Conservation (phyloP, 1,140 invertebrate species). For the Drosophila truncata region DNA sequence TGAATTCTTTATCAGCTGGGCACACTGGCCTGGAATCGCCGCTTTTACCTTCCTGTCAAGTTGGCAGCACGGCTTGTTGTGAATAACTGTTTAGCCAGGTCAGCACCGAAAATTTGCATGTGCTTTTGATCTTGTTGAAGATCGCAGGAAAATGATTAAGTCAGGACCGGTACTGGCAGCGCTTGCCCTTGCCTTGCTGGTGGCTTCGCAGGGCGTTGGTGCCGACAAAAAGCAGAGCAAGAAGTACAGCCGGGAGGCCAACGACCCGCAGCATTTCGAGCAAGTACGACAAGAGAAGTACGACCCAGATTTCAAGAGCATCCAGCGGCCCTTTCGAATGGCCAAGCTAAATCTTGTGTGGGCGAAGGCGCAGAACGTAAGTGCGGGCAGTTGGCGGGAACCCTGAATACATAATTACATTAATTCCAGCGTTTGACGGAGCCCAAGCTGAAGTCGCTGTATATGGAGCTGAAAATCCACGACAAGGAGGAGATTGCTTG, state of each 20-base stretch:
- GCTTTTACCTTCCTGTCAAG: not conserved
- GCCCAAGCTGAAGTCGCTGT: slow-evolving; percentile 93
- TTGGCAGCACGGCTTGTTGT: slow-evolving; percentile 12
- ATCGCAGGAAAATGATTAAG: slow-evolving; percentile 11
- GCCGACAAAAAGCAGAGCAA: slow-evolving; percentile 73
- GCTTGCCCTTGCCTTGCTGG: slow-evolving; percentile 26
- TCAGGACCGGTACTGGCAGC: not conserved
- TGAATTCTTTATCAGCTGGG: too few relatives aligned
- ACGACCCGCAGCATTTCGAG: slow-evolving; percentile 65
- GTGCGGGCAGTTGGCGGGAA: not conserved
- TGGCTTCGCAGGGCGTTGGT: slow-evolving; percentile 32
- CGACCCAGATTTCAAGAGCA: slow-evolving; percentile 85
- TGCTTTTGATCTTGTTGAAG: slow-evolving; percentile 9
- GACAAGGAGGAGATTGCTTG: slow-evolving; percentile 95
- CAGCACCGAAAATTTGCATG: slow-evolving; percentile 39
- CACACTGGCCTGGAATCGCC: slow-evolving; percentile 1
- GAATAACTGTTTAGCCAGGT: slow-evolving; percentile 56
- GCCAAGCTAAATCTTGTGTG: slow-evolving; percentile 94
- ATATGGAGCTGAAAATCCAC: slow-evolving; percentile 95
- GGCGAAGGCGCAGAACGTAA: slow-evolving; percentile 93
- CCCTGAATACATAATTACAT: not conserved
- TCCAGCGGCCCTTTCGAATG: slow-evolving; percentile 93
- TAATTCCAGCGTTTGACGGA: slow-evolving; percentile 91
- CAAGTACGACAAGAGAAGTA: slow-evolving; percentile 65
- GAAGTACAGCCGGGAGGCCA: slow-evolving; percentile 75